Evolutionary conservation across 2,797 vertebrate species (phyloP).

Genomic region (Sebastiscus tertius): DNA sequence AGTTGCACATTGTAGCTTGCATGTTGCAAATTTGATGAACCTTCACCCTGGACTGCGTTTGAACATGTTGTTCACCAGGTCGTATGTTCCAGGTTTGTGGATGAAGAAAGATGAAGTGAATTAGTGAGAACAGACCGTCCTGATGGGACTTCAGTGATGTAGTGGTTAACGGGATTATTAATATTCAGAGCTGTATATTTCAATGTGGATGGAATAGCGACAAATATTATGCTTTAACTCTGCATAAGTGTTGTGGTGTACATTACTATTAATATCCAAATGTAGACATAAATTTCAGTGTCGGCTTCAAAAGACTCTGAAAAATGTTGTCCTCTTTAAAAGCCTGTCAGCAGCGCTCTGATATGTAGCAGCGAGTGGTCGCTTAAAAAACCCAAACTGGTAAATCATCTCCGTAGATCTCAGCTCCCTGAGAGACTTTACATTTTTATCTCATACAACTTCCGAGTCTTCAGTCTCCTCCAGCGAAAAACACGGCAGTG

Average conservation of each 20-base stretch:
- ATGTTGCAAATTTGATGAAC: background rate
- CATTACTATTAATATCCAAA: slow-evolving; percentile 9
- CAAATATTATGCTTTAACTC: background rate
- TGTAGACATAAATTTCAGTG: background rate
- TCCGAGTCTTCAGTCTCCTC: background rate
- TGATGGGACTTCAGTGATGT: background rate
- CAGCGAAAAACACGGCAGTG: background rate
- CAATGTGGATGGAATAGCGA: no score
- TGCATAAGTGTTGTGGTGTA: background rate
- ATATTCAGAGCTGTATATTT: background rate
- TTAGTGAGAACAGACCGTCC: background rate
- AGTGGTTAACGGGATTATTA: background rate
- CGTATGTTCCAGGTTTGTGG: no score
- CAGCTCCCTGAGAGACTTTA: background rate
- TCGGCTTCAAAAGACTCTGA: background rate
- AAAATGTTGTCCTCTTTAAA: slow-evolving; percentile 4
- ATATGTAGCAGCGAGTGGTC: background rate
- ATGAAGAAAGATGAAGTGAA: background rate
- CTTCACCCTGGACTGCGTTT: background rate
- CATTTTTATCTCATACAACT: background rate
- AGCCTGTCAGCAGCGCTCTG: slow-evolving; percentile 17
- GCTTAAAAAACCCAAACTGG: background rate
- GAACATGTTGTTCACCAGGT: background rate
- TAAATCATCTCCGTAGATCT: slow-evolving; percentile 14
- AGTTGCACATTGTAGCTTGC: no score